Conservation (phyloP, 92 coral and sea anemone genomes). For the Siderastrea radians region DNA sequence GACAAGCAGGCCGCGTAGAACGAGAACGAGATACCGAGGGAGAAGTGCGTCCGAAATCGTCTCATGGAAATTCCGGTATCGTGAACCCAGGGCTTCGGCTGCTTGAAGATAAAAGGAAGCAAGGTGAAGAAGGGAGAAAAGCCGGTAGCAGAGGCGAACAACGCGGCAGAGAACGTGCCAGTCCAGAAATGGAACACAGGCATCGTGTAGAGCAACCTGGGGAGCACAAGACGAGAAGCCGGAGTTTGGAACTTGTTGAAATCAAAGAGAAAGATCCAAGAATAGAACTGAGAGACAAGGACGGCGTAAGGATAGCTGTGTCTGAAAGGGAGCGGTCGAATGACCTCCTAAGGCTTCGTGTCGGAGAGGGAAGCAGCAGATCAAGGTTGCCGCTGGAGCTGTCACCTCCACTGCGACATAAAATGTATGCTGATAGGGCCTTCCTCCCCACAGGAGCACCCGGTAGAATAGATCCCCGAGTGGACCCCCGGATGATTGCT, state of each 20-base stretch:
- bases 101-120: constrained; percentile 69
- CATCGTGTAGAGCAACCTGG: constrained; percentile 66
- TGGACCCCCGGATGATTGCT: constrained; percentile 79
- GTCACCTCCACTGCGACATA: constrained; percentile 85
- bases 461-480: constrained; percentile 65
- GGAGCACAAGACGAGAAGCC: constrained; percentile 76
- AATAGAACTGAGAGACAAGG: constrained; percentile 30
- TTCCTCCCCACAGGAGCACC: constrained; percentile 38
- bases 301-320: constrained; percentile 9
- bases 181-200: constrained; percentile 62
- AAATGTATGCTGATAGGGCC: constrained; percentile 67
- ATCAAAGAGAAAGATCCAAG: constrained; percentile 83
- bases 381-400: constrained; percentile 65
- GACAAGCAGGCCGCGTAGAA: constrained; percentile 39
- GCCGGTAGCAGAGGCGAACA: constrained; percentile 61
- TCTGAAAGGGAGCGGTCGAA: constrained; percentile 68
- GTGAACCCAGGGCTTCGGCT: constrained; percentile 65
- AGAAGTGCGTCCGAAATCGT: constrained; percentile 54
- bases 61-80: constrained; percentile 79
- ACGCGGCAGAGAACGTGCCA: constrained; percentile 40
- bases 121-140: constrained; percentile 69
- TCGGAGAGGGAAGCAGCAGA: constrained; percentile 22
- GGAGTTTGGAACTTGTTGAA: constrained; percentile 71
- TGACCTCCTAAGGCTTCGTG: constrained; percentile 44
- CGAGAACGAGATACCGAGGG: constrained; percentile 19